Evolutionary conservation across 2,888 invertebrate genomes (phyloP), one percentile per base, ranked within the genome.

Genomic region (Clivina fossor): DNA sequence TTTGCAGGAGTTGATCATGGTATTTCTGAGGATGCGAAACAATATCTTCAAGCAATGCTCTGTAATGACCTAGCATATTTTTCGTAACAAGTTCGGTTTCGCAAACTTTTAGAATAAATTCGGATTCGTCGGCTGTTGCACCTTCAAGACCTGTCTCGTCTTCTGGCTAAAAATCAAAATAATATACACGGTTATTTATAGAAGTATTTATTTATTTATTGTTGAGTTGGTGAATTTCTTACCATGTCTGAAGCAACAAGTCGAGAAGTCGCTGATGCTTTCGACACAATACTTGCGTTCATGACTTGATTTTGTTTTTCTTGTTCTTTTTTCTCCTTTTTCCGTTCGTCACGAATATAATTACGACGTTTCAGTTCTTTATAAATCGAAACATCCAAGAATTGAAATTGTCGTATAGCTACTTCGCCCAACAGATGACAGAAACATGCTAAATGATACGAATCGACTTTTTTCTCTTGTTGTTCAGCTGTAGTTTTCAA

Each of bases 51-150:
- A 86, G 73, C 60, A 83, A 72, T 20, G 80, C 78, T 53, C 76
- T 65, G 62, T 82, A 77, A 60, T 80, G 76, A 1, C 78, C 78
- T 18, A 85, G 74, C 8, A 80, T 71, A 0, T 80, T 72, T 0
- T 71, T 71, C 1, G 77, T 77, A 1, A 74, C 69, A 49, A 79
- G 77, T 66, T 83, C 80, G 5, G 81, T 78, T 72, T 87, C 86
- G 69, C 88, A 85, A 58, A 88, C 82, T 48, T 80, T 75, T 62
- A 85, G 77, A 44, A 94, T 88, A 68, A 85, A 85, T 68, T 94
- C 94, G 2, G 90, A 89, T 68, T 95, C 95, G 68, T 93, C 93
- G 0, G 90, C 91, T 35, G 86, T 85, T 3, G 92, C 93, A 3
- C 93, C 93, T 59, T 88, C 88, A 44, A 93, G 70, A 5, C 85